Base-by-base conservation (phyloP, 2,888 invertebrate species). In the Ctena decussata region DNA sequence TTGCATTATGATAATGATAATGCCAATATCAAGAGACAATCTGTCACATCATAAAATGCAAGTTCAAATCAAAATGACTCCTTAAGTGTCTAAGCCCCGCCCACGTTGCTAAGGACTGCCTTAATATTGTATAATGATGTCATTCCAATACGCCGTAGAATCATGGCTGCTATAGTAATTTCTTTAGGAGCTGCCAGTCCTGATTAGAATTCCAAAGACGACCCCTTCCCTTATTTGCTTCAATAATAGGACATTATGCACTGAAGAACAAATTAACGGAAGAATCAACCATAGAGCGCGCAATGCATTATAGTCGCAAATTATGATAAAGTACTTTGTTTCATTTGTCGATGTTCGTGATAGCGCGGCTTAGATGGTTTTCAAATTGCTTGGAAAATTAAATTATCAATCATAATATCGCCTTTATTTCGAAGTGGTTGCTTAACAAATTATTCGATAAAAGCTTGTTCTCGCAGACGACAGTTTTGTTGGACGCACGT, bases 311-410 rank as follows among this genome's bases (percentile, higher is more conserved):
- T 78, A 49, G 80, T 72, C 57, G 79, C 84, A 86, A 84, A 89
- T 86, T 86, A 86, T 86, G 73, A 89, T 84, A 80, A 46, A 71
- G 82, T 69, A 74, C 76, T 70, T 69, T 60, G 69, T 75, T 57
- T 35, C 77, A 46, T 46, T 32, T 79, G 73, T 77, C 69, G 46
- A 60, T 79, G 76, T 80, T 80, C 73, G 72, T 75, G 84, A 75
- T 77, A 72, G 88, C 81, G n/a, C n/a, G 81, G 75, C 73, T 83
- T 60, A 76, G 87, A 85, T 87, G 86, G 89, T 57, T 86, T 80
- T 72, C 80, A 85, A 83, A 88, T 86, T 90, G 85, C 80, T 76
- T 30, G 60, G 85, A 80, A 90, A 89, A 91, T 90, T 87, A 80
- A 75, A 86, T 90, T 89, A 90, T 81, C 85, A 83, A 78, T 86